A percentile compares a stretch with the other conserved stretches of the same genome.
Evolutionary conservation across 2,888 invertebrate genomes (phyloP).

Genomic region (Teleiodes luculella): DNA sequence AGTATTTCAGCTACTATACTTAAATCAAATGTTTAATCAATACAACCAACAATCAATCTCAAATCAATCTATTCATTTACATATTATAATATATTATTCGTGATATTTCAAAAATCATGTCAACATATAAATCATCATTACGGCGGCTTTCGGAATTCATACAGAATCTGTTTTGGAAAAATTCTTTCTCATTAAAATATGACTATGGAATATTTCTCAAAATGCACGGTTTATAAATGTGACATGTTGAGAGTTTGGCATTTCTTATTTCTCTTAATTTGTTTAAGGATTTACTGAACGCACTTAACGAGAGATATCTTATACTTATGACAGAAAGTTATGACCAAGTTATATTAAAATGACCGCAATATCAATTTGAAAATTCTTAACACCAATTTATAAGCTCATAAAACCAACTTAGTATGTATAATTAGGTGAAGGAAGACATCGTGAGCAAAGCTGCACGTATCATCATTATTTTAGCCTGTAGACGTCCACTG

Average conservation of each 20-base stretch:
- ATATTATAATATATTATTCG: too few relatives aligned
- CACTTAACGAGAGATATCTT: conserved; percentile 36
- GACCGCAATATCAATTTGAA: not conserved
- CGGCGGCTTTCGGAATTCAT: not conserved
- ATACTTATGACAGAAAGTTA: conserved; percentile 34
- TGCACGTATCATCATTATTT: too few relatives aligned
- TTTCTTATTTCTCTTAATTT: conserved; percentile 39
- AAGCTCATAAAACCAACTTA: too few relatives aligned
- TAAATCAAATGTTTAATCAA: too few relatives aligned
- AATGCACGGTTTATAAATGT: conserved; percentile 30
- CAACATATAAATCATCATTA: not conserved
- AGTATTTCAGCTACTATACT: too few relatives aligned
- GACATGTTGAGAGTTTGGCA: conserved; percentile 28
- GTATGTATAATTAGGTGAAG: too few relatives aligned
- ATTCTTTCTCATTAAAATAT: not conserved
- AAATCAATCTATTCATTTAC: too few relatives aligned
- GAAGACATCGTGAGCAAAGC: too few relatives aligned
- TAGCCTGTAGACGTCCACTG: too few relatives aligned
- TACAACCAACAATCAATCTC: too few relatives aligned
- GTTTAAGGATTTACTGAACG: conserved; percentile 39
- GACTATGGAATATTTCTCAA: conserved; percentile 28
- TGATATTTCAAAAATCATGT: not conserved
- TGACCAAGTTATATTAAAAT: conserved; percentile 1
- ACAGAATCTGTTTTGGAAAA: not conserved
- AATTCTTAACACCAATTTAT: not conserved